Evolutionary conservation across 2,888 invertebrate genomes (phyloP).

Genomic region (Nymphalis urticae): DNA sequence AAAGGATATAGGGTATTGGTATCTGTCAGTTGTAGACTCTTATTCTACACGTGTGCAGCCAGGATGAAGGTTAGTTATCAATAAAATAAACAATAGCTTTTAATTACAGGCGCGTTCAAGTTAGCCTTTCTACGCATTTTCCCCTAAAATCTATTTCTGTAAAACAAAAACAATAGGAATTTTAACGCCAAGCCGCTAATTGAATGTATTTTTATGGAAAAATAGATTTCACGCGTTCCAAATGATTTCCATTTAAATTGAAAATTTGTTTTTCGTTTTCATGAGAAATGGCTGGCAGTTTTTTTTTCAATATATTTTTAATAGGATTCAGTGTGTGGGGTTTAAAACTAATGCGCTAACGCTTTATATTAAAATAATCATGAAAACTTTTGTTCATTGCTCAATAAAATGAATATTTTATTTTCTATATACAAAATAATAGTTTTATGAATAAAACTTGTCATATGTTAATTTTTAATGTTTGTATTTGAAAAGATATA

Average conservation of each 20-base stretch:
- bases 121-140: background rate
- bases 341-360: slow-evolving; percentile 1
- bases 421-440: background rate
- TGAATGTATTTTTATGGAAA: slow-evolving; percentile 34
- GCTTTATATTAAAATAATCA: background rate
- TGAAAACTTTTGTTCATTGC: background rate
- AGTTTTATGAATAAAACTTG: background rate
- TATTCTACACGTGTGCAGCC: too few species aligned
- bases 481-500: background rate
- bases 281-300: slow-evolving; percentile 23
- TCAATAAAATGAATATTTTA: background rate
- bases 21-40: too few species aligned
- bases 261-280: slow-evolving; percentile 38
- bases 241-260: slow-evolving; percentile 65
- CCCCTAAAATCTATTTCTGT: slow-evolving; percentile 14
- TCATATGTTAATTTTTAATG: background rate
- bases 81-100: background rate
- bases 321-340: background rate
- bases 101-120: background rate
- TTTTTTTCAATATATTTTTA: slow-evolving; percentile 18
- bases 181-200: slow-evolving; percentile 33
- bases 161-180: slow-evolving; percentile 21
- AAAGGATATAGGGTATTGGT: too few species aligned
- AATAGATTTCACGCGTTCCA: slow-evolving; percentile 39
- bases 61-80: background rate